A percentile compares a stretch with the other conserved stretches of the same genome.
These are phyloP conservation scores for Tholera decimalis DNA, from an alignment of 2,888 invertebrate species.

Conservation along the genomic window DNA sequence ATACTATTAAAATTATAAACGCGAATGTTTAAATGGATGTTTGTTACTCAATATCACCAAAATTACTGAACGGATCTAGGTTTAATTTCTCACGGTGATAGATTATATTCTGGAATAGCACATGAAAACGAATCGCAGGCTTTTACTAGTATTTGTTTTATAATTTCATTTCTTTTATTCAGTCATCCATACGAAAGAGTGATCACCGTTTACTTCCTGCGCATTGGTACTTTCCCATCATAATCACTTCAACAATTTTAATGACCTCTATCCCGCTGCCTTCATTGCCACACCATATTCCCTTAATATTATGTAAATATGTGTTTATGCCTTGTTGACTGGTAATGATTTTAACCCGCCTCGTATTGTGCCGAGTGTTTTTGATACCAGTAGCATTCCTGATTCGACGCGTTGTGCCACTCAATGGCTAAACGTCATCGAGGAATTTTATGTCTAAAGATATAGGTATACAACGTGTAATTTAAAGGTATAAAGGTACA, in stretches of 20 bases:
- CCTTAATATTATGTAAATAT: slow-evolving; percentile 65
- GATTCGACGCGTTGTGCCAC: slow-evolving; percentile 54
- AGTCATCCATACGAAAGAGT: neutral
- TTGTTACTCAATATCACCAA: too few species aligned
- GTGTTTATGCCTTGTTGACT: slow-evolving; percentile 63
- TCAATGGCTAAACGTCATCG: slow-evolving; percentile 53
- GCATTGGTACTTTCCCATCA: neutral
- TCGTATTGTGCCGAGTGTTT: slow-evolving; percentile 59
- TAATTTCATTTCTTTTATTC: too few species aligned
- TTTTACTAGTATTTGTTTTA: too few species aligned
- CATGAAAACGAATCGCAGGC: too few species aligned
- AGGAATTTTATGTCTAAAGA: slow-evolving; percentile 45
- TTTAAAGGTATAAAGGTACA: too few species aligned
- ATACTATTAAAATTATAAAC: too few species aligned
- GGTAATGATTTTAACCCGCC: slow-evolving; percentile 58
- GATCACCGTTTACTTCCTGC: neutral
- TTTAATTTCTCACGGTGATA: too few species aligned
- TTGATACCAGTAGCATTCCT: slow-evolving; percentile 68
- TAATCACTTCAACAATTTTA: neutral
- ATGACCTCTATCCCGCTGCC: slow-evolving; percentile 20
- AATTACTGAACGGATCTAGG: too few species aligned
- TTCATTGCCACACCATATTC: slow-evolving; percentile 35
- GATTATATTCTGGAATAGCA: too few species aligned
- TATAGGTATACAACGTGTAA: too few species aligned
- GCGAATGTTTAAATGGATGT: too few species aligned